phyloP scores from a whole-genome alignment of 2,113 vertebrate genomes.

The Urocynchramus pylzowi region DNA sequence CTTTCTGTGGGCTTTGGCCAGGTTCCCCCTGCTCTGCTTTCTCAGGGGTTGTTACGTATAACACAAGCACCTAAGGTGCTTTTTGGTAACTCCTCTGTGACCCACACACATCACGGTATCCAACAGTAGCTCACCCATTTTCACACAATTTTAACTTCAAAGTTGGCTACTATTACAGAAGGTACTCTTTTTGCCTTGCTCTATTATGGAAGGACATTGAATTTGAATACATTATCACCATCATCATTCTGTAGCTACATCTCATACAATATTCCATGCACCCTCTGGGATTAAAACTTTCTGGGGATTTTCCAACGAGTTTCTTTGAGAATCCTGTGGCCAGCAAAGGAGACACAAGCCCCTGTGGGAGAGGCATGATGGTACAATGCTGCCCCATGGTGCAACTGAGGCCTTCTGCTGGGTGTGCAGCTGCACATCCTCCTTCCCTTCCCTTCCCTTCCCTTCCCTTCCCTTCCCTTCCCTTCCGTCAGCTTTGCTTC shows the following conservation, averaged over 20 bases:
- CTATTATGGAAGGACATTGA: not conserved
- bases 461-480: no score
- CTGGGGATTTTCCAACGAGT: not conserved
- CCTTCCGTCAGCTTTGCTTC: fast-evolving
- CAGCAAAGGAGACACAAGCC: not conserved
- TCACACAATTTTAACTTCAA: not conserved
- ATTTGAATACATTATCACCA: not conserved
- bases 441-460: not conserved
- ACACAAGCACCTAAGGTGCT: not conserved
- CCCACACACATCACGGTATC: not conserved
- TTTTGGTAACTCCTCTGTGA: not conserved
- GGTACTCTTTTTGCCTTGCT: not conserved
- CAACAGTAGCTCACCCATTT: not conserved
- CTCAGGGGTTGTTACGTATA: not conserved
- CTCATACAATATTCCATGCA: not conserved
- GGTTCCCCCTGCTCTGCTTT: not conserved
- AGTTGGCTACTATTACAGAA: not conserved
- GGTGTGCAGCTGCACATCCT: not conserved
- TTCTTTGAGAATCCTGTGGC: not conserved
- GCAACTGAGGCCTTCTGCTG: not conserved
- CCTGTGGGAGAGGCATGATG: not conserved
- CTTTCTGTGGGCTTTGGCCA: not conserved
- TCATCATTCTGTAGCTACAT: not conserved
- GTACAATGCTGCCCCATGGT: fast-evolving
- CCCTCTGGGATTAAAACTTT: not conserved